Base-by-base conservation (phyloP, 2,113 vertebrate genomes). In the Sceloporus undulatus region DNA sequence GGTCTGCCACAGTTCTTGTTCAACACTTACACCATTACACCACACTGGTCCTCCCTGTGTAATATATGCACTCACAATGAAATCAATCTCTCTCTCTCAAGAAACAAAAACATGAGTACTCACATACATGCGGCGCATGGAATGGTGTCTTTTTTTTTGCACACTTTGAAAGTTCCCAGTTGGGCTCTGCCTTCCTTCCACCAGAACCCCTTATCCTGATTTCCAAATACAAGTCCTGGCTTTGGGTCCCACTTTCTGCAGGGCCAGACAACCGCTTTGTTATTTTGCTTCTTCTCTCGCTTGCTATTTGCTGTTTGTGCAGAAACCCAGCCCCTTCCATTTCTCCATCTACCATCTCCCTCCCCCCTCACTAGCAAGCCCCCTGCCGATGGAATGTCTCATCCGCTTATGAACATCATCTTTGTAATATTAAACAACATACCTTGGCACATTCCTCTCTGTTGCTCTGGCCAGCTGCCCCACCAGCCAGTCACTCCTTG, bases 391-490 rank as follows among this genome's bases (percentile, higher is more conserved):
- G 85, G 83, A 66, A 42, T 42, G 87, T 2, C 87, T 89, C 74
- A 88, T 38, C 84, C 89, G 90, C 92, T 92, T 3, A 82, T 88
- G 92, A 87, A 85, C 89, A 90, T 68, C 92, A 85, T 21, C 87
- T 56, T 84, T 11, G 78, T 23, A 83, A 56, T 80, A 92, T 65
- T 68, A 90, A 85, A 7, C 85, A 92, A 94, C 94, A 93, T 91
- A 92, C 94, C 95, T 95, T 1, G 87, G 89, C 91, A 92, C 95
- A 94, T 94, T 95, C 94, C 93, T 0, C 66, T 0, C 0, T 18
- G 52, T 59, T 79, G 92, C 14, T 93, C 92, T 92, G 93, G 92
- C 91, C 89, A 94, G 19, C 91, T 73, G 59, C 93, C 94, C 94
- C 87, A 94, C 92, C 90, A 86, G 92, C 91, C 91, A 92, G 95